These are phyloP conservation scores for Pluvianellus socialis DNA, from an alignment of 2,113 vertebrate species.

Conservation along the genomic window DNA sequence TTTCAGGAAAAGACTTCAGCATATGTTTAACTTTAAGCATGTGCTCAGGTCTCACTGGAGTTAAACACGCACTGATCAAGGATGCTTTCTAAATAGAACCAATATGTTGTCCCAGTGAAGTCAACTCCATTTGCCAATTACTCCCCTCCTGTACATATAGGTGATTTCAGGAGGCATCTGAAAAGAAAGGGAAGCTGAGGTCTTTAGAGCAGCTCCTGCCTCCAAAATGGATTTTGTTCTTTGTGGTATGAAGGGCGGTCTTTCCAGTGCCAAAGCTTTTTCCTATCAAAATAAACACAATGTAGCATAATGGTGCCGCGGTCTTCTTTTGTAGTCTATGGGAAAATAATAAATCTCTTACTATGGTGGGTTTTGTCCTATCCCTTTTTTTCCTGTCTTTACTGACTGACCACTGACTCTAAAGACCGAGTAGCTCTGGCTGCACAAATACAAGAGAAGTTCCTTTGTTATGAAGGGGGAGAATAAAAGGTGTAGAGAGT, in stretches of 20 bases:
- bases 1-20: slow-evolving; percentile 41
- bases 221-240: not conserved
- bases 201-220: not conserved
- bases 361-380: not conserved
- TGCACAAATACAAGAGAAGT: not conserved
- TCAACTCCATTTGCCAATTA: not conserved
- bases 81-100: slow-evolving; percentile 50
- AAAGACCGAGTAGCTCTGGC: not conserved
- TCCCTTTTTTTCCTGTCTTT: not conserved
- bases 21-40: slow-evolving; percentile 38
- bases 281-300: not conserved
- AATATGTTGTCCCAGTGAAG: slow-evolving; percentile 34
- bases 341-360: not conserved
- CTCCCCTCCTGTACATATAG: not conserved
- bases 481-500: slow-evolving; percentile 36
- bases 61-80: not conserved
- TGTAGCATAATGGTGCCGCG: not conserved
- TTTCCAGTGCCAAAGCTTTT: not conserved
- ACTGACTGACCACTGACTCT: not conserved
- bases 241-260: not conserved
- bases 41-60: slow-evolving; percentile 39
- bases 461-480: not conserved
- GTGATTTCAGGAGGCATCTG: not conserved
- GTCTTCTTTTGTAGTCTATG: not conserved
- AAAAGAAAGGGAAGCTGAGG: not conserved